Percentiles rank a stretch among this genome's conserved stretches.
These are phyloP conservation scores for Lumbricus terrestris DNA, from an alignment of 2,888 invertebrate species.

Conservation along the genomic window DNA sequence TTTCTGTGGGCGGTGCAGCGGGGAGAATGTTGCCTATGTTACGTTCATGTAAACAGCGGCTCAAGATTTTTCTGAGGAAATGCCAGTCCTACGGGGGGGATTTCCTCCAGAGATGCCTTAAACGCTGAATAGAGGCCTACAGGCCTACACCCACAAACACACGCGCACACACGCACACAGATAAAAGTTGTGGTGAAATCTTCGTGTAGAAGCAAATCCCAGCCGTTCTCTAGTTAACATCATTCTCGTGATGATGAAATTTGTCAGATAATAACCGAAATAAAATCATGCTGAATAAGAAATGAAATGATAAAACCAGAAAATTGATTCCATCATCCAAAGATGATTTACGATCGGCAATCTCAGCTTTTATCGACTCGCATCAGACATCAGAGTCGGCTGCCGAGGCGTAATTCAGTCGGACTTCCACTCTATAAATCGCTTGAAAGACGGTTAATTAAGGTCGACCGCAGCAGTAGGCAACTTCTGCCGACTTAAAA, in stretches of 20 bases:
- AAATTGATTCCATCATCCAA: not conserved
- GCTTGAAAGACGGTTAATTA: not conserved
- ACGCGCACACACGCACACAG: conserved; percentile 17
- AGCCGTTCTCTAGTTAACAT: not conserved
- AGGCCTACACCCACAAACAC: conserved; percentile 17
- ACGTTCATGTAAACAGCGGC: too few relatives aligned
- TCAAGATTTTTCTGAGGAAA: too few relatives aligned
- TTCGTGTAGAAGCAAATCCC: not conserved
- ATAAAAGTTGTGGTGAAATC: too few relatives aligned
- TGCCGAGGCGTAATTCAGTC: not conserved
- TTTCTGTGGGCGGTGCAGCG: too few relatives aligned
- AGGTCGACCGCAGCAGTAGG: too few relatives aligned
- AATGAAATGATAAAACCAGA: not conserved
- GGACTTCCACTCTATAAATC: not conserved
- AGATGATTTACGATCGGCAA: not conserved
- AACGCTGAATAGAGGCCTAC: too few relatives aligned
- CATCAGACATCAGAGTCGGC: not conserved
- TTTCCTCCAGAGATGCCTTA: too few relatives aligned
- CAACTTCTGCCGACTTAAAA: not conserved
- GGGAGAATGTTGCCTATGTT: too few relatives aligned
- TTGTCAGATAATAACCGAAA: not conserved
- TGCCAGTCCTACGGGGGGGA: too few relatives aligned
- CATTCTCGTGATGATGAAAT: not conserved
- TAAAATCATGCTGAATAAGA: not conserved
- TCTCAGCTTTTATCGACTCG: too few relatives aligned